phyloP scores from a whole-genome alignment of 2,797 vertebrate species.

The Rousettus madagascariensis region DNA sequence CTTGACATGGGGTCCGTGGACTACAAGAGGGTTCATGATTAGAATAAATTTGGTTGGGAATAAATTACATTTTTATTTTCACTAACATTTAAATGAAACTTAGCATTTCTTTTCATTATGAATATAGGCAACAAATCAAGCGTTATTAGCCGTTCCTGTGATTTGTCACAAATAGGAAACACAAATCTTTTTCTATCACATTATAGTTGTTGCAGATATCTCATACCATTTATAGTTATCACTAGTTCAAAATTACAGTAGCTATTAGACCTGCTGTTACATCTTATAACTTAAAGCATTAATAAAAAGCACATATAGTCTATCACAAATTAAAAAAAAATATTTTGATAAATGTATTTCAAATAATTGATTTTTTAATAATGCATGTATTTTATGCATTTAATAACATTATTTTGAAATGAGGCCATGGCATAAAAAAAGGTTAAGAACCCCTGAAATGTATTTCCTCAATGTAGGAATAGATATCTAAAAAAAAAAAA shows the following conservation, averaged over 20 bases:
- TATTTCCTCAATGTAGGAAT: background rate
- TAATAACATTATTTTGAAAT: background rate
- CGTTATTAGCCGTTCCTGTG: background rate
- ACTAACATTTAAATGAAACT: background rate
- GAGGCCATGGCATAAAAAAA: background rate
- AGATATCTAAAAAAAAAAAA: background rate
- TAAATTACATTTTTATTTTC: conserved; percentile 29
- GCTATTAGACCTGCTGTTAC: background rate
- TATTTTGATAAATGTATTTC: conserved; percentile 25
- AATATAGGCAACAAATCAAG: background rate
- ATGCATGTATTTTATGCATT: background rate
- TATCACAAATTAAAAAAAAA: background rate
- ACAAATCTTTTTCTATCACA: background rate
- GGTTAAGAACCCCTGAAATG: background rate
- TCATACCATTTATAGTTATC: background rate
- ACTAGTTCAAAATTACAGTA: background rate
- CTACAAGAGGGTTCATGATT: background rate
- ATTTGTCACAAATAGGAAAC: background rate
- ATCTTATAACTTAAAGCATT: background rate
- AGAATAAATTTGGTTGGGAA: background rate
- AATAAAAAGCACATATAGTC: background rate
- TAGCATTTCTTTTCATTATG: background rate
- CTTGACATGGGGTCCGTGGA: background rate
- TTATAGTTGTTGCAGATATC: background rate
- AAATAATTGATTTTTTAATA: conserved; percentile 13